Percentiles rank a stretch among this genome's conserved stretches.
Evolutionary conservation across 2,797 vertebrate species (phyloP).

Genomic region (Coreius guichenoti): DNA sequence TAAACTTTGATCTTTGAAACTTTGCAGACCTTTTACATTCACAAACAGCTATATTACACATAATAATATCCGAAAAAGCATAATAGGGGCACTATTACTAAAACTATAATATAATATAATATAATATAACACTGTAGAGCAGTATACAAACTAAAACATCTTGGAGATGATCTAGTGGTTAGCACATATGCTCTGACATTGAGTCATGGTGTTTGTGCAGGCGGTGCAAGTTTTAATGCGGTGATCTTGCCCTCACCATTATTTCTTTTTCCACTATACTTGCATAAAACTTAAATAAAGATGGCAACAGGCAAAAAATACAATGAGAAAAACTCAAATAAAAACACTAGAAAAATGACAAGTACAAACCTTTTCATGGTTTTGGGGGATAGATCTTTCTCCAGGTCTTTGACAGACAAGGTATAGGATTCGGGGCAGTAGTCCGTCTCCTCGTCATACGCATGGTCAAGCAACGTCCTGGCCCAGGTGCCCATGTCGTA

Average conservation of each 20-base stretch:
- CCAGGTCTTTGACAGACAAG: constrained; percentile 86
- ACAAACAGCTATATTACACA: background rate
- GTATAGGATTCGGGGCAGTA: constrained; percentile 90
- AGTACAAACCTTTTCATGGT: constrained; percentile 92
- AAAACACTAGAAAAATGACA: background rate
- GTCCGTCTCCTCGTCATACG: constrained; percentile 95
- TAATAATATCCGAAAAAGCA: background rate
- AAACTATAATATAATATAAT: background rate
- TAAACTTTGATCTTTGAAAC: background rate
- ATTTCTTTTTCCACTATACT: background rate
- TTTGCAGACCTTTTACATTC: background rate
- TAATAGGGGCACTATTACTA: background rate
- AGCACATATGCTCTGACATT: background rate
- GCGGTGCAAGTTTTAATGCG: background rate
- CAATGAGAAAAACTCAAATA: background rate
- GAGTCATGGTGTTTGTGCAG: background rate
- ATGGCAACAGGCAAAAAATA: background rate
- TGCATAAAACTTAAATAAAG: background rate
- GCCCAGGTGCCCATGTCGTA: constrained; percentile 99
- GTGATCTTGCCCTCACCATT: background rate
- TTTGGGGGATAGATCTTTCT: constrained; percentile 89
- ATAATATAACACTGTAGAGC: background rate
- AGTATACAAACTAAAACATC: background rate
- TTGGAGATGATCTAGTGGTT: background rate
- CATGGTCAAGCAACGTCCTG: constrained; percentile 93